Evolutionary conservation across 1,140 invertebrate genomes (phyloP), one percentile per base, ranked within the genome.

Genomic region (Zaprionus camerounensis): DNA sequence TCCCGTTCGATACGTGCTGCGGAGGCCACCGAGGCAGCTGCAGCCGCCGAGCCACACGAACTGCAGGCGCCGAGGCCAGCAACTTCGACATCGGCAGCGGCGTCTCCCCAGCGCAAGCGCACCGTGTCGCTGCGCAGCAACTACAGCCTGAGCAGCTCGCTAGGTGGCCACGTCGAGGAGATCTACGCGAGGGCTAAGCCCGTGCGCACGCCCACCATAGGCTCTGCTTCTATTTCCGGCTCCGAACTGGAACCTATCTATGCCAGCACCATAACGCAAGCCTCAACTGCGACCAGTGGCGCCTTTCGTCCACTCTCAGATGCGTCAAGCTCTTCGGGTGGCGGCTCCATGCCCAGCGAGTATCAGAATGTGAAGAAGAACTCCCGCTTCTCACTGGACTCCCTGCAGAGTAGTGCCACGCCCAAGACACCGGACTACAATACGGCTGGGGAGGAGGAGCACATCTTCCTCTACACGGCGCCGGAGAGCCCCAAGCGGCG

Each of bases 1-100:
- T 94, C 93, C 88, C 94, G 93, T 68, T 92, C 91, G 17, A 92
- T 92, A 59, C 76, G 94, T 12, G 91, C 91, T 26, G 85, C 91
- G 0, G 84, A 87, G 24, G 86, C 74, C 58, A 79, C 82, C 13
- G 90, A 91, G 46, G 84, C 80, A 3, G 87, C 83, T n/a, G 68
- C 79, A 13, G 56, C 71, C 31, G 63, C 81, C 22, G 34, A 73
- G 38, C 76, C 34, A 13, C 65, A 49, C 13, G 76, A 44, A 38
- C 55, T 66, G 65, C 76, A 20, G 49, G 67, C 0, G 9, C 26
- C 41, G 24, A 57, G 3, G 11, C 49, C 15, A 5, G n/a, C 38
- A 2, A 38, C 67, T n/a, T 67, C 61, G 84, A 31, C 76, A 71
- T 56, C n/a, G 71, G 1, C 56, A 78, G 1, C 26, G 41, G 5